A percentile compares a stretch with the other conserved stretches of the same genome.
Evolutionary conservation across 2,113 vertebrate species (phyloP).

Genomic region (Sylvilagus bachmani): DNA sequence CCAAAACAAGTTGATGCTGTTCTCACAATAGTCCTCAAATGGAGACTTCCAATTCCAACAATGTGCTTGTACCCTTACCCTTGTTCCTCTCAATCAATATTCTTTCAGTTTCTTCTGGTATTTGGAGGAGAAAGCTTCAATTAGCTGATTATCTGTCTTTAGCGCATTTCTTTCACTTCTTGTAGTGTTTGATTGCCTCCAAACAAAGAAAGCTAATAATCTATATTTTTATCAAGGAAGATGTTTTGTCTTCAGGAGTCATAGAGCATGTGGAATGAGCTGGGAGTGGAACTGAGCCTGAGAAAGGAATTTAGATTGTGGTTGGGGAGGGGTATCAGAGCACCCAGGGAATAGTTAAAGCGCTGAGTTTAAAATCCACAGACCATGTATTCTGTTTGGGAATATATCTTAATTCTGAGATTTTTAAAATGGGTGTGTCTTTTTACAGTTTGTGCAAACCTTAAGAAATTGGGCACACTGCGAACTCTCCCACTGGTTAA

Average conservation of each 20-base stretch:
- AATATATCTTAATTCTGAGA: neutral
- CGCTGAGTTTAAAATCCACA: neutral
- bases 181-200: constrained; percentile 69
- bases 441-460: neutral
- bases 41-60: constrained; percentile 60
- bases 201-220: constrained; percentile 78
- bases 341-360: neutral
- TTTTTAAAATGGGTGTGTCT: neutral
- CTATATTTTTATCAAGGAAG: constrained; percentile 72
- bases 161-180: constrained; percentile 68
- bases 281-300: neutral
- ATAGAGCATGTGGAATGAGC: neutral
- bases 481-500: neutral
- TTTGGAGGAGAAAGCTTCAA: constrained; percentile 63
- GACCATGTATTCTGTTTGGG: neutral
- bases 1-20: constrained; percentile 3
- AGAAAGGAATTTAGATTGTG: neutral
- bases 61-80: neutral
- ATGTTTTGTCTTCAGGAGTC: constrained; percentile 13
- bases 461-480: neutral
- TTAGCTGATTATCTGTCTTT: constrained; percentile 79
- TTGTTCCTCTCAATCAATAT: constrained; percentile 54
- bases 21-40: neutral
- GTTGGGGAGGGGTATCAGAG: neutral
- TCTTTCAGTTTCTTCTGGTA: constrained; percentile 58